Conservation (phyloP, 2,888 invertebrate species). For the Ametastegia equiseti region DNA sequence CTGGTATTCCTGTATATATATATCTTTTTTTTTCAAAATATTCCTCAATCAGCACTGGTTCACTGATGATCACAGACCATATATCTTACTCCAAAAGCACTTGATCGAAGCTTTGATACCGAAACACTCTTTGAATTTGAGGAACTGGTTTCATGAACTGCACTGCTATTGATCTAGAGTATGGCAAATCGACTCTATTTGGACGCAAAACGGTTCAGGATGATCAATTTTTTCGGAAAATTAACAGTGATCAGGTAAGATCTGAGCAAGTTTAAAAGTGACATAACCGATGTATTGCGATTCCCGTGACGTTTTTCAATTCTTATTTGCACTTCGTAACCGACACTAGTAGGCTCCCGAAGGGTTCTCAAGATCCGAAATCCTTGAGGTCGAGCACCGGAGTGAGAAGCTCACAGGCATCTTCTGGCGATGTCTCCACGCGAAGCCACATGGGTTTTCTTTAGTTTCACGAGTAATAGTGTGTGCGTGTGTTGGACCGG, state of each 20-base stretch:
- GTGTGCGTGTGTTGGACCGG: conserved; percentile 46
- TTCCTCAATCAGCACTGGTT: neutral
- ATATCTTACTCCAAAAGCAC: neutral
- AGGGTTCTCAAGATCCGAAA: conserved; percentile 60
- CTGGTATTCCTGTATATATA: neutral
- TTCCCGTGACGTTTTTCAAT: neutral
- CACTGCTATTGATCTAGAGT: neutral
- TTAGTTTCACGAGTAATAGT: no score
- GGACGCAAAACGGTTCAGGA: neutral
- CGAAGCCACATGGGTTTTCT: conserved; percentile 56
- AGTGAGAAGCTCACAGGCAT: conserved; percentile 66
- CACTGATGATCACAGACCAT: neutral
- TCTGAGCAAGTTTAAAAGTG: neutral
- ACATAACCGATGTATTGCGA: neutral
- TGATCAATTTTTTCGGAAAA: neutral
- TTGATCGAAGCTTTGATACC: neutral
- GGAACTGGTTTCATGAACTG: neutral
- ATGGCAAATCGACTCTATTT: neutral
- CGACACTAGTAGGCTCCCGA: neutral
- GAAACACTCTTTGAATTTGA: neutral
- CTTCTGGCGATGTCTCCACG: conserved; percentile 61
- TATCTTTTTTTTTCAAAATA: neutral
- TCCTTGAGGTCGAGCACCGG: conserved; percentile 67
- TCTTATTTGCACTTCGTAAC: conserved; percentile 19
- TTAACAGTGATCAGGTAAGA: neutral